Evolutionary conservation across 2,797 vertebrate species (phyloP).

Genomic region (Peromyscus eremicus): DNA sequence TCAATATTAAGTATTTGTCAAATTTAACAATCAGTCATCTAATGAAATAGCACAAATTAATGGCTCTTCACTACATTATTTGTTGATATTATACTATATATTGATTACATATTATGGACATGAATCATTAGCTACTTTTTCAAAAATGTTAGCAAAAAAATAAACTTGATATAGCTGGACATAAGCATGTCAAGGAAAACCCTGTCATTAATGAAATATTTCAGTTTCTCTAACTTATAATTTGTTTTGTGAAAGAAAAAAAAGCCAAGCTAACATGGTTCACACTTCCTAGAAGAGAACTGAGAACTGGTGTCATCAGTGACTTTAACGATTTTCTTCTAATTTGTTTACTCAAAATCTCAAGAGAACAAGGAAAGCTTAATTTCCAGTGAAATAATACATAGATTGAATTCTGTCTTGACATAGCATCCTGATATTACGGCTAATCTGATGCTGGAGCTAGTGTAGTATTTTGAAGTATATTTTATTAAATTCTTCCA

Average conservation of each 20-base stretch:
- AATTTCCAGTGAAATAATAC: neutral
- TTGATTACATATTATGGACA: neutral
- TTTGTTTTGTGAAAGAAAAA: neutral
- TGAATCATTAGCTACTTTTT: conserved; percentile 14
- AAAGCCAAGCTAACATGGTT: neutral
- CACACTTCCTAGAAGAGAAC: too few relatives aligned
- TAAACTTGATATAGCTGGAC: neutral
- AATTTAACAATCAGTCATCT: neutral
- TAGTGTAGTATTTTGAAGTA: neutral
- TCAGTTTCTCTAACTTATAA: neutral
- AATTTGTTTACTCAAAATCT: neutral
- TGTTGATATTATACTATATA: neutral
- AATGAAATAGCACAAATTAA: neutral
- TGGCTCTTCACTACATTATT: neutral
- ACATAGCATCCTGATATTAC: neutral
- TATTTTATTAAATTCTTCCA: neutral
- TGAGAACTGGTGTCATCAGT: neutral
- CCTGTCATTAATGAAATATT: neutral
- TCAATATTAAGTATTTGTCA: neutral
- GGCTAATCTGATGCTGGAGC: neutral
- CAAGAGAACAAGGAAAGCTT: neutral
- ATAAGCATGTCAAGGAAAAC: neutral
- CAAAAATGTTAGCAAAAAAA: neutral
- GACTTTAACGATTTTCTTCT: neutral
- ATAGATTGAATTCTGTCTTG: neutral